Base-by-base conservation (phyloP, 2,113 vertebrate genomes). In the Melanerpes aurifrons region DNA sequence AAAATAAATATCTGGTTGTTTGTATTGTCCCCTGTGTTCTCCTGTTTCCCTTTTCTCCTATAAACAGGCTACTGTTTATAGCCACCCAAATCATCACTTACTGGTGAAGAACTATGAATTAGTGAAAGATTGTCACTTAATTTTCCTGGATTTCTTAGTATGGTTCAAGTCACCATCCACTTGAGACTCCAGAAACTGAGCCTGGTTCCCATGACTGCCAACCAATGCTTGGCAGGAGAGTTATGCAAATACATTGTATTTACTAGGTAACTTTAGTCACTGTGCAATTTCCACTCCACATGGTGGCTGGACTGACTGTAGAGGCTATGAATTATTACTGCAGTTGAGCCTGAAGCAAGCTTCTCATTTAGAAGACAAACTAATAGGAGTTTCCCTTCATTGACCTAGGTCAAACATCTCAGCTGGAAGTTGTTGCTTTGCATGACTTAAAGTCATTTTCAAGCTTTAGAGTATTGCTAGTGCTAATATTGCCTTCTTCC, bases 341-440 rank as follows among this genome's bases (percentile, higher is more conserved):
- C 89, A 87, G 63, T 47, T 73, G 43, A 76, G 63, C 50, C 72
- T 81, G 79, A 89, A 87, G 64, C 58, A 83, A 32, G n/a, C 37
- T 86, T 68, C 82, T 83, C 66, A 73, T 92, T 89, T 93, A 86
- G 79, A 78, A 69, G 82, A 54, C 75, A 83, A 10, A 83, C 82
- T 94, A 94, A 89, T 2, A 0, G 45, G 69, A 92, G 58, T 81
- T 94, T 94, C 92, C 50, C 79, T 91, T 87, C 66, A 54, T 53
- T 96, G 94, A 95, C 95, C 91, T 75, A 77, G 89, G 95, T 95
- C 87, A 96, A 95, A 64, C 54, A 74, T 83, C 89, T 72, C 94
- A 91, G 87, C 82, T 94, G 87, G 93, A 95, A 86, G 73, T 86
- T 94, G 79, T 83, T 89, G 91, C 89, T 95, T 96, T 94, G 94